Conservation (phyloP, 2,113 vertebrate genomes). For the Hiodon alosoides region DNA sequence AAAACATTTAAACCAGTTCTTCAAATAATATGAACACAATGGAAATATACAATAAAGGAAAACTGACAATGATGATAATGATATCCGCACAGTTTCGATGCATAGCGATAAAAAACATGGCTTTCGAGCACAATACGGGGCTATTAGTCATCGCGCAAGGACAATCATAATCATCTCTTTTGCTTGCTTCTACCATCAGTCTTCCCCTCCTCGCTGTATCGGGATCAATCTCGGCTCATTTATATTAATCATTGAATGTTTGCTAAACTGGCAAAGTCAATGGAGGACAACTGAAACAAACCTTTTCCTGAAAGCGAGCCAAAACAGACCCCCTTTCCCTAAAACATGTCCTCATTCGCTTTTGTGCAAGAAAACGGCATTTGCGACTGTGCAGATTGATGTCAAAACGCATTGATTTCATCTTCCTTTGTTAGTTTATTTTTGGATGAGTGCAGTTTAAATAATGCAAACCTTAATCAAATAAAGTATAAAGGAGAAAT, state of each 20-base stretch:
- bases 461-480: too few relatives aligned
- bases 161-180: constrained; percentile 71
- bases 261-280: constrained; percentile 64
- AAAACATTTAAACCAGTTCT: too few relatives aligned
- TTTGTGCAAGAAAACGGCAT: neutral
- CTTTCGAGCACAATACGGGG: constrained; percentile 54
- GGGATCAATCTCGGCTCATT: constrained; percentile 73
- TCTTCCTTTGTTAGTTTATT: too few relatives aligned
- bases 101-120: constrained; percentile 64
- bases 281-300: constrained; percentile 55
- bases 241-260: constrained; percentile 75
- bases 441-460: too few relatives aligned
- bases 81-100: constrained; percentile 61
- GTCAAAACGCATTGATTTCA: too few relatives aligned
- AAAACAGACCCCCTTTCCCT: constrained; percentile 28
- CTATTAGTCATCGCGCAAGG: constrained; percentile 74
- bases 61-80: constrained; percentile 41
- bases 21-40: neutral
- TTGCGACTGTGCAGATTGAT: neutral
- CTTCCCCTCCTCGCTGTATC: constrained; percentile 63
- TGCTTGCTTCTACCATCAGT: constrained; percentile 65
- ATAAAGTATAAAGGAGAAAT: too few relatives aligned
- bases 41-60: constrained; percentile 8
- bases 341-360: neutral
- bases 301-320: constrained; percentile 44